Base-by-base conservation (phyloP, 2,888 invertebrate species). In the Gandaritis pyraliata region DNA sequence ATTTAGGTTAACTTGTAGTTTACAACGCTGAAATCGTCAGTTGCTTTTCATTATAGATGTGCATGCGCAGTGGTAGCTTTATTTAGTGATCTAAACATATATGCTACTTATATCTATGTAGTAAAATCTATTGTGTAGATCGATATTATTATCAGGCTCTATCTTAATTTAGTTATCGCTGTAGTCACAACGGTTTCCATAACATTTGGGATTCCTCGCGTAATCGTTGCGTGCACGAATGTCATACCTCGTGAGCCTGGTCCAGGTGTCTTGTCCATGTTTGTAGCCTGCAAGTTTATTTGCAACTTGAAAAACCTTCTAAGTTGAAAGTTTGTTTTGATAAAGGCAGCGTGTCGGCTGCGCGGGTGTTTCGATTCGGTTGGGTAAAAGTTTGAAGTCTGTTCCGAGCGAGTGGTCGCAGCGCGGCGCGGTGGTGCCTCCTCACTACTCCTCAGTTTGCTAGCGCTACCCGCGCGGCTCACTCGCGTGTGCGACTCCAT, bases 351-450 rank as follows among this genome's bases (percentile, higher is more conserved):
- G 70, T 70, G 74, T 70, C 65, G 56, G 61, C 61, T 60, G 68
- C 69, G 71, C 75, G 72, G 73, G 65, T 71, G 72, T 81, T 83
- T 83, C 75, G 78, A 85, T 80, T 86, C 77, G 78, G 87, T 76
- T 77, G 88, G 82, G 83, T 91, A 87, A 87, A 88, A 87, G 88
- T 89, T 88, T 88, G 88, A 87, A 87, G 88, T 87, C 88, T 88
- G 86, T 61, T 78, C 76, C 82, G 78, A 81, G 81, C 56, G 81
- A 83, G 80, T 81, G 86, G 84, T 76, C 85, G 87, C 81, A 80
- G 80, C 78, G 82, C 82, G 82, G 82, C 79, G 82, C 82, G n/a
- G n/a, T n/a, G n/a, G n/a, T n/a, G n/a, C n/a, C n/a, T n/a, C n/a
- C n/a, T n/a, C n/a, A n/a, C n/a, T n/a, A n/a, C 80, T 72, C 80